Evolutionary conservation across 2,797 vertebrate species (phyloP).

Genomic region (Urosaurus nigricauda): DNA sequence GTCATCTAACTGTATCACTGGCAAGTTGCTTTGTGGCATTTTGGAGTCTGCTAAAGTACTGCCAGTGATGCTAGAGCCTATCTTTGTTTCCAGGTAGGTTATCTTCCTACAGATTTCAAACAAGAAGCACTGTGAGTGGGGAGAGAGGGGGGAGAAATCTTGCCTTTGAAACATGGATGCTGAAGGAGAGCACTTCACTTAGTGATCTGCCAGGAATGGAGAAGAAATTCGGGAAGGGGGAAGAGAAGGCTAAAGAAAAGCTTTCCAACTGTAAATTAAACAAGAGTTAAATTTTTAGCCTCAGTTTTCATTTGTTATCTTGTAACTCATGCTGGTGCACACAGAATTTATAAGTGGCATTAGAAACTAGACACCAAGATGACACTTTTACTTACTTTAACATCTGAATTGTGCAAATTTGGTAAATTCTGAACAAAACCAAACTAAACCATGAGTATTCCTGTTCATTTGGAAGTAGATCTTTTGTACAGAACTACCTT

Average conservation of each 20-base stretch:
- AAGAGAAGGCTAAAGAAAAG: neutral
- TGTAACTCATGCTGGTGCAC: neutral
- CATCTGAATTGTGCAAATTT: neutral
- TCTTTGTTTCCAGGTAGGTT: slow-evolving; percentile 31
- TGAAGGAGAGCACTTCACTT: slow-evolving; percentile 14
- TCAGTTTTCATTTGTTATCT: neutral
- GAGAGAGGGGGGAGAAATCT: neutral
- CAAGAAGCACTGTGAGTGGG: neutral
- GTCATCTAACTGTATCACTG: neutral
- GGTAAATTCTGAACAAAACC: neutral
- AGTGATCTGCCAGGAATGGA: slow-evolving; percentile 3
- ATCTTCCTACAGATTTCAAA: slow-evolving; percentile 38
- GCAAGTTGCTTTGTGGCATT: slow-evolving; percentile 18
- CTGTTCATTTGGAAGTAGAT: too few species aligned
- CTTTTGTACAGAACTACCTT: too few species aligned
- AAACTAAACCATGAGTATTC: neutral
- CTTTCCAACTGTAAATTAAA: neutral
- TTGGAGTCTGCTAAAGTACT: slow-evolving; percentile 23
- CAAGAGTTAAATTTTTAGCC: neutral
- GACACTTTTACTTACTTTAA: neutral
- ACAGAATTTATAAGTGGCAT: neutral
- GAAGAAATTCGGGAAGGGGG: neutral
- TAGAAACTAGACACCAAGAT: neutral
- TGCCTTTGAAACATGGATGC: slow-evolving; percentile 17
- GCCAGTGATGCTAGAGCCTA: slow-evolving; percentile 1